Percentiles rank a stretch among this genome's conserved stretches.
These are phyloP conservation scores for Dynastes hyllus DNA, from an alignment of 2,888 invertebrate species.

Conservation along the genomic window DNA sequence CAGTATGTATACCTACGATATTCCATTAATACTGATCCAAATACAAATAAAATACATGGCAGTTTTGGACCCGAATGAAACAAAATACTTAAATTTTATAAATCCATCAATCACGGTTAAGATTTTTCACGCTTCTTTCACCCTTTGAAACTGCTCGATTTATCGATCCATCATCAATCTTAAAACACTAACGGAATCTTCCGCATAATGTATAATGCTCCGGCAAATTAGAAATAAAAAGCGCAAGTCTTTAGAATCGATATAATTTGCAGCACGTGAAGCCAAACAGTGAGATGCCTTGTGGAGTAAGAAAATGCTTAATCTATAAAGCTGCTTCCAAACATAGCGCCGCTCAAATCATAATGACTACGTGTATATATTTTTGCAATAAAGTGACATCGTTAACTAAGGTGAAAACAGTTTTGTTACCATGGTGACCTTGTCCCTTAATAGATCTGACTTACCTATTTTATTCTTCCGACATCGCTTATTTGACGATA, in stretches of 20 bases:
- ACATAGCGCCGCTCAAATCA: not conserved
- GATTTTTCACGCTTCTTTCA: slow-evolving; percentile 10
- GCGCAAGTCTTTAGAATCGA: not conserved
- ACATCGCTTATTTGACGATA: no score
- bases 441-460: not conserved
- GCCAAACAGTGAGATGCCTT: not conserved
- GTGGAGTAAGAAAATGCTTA: no score
- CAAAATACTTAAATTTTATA: slow-evolving; percentile 14
- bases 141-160: not conserved
- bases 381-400: not conserved
- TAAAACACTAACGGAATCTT: not conserved
- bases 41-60: not conserved
- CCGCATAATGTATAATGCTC: not conserved
- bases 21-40: not conserved
- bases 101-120: slow-evolving; percentile 9
- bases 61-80: not conserved
- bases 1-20: no score
- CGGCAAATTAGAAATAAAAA: not conserved
- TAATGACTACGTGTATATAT: not conserved
- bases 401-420: not conserved
- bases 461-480: not conserved
- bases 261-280: not conserved
- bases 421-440: not conserved
- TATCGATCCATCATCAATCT: slow-evolving; percentile 11
- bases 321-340: no score